Evolutionary conservation across 2,888 invertebrate species (phyloP).

Genomic region (Zygaena filipendulae): DNA sequence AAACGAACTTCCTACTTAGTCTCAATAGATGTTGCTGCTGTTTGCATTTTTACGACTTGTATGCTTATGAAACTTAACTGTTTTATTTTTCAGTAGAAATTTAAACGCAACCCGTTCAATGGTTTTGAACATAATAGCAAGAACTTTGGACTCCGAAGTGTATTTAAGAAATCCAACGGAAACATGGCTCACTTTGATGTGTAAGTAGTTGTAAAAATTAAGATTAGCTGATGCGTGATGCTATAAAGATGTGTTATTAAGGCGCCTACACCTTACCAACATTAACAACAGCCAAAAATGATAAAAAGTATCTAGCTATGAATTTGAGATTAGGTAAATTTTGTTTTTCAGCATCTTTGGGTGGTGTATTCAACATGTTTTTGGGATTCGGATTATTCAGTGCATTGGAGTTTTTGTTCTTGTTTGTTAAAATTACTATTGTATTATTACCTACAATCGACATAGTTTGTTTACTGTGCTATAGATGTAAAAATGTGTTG

Average conservation of each 20-base stretch:
- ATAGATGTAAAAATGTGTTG: too few species aligned
- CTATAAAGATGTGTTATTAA: too few species aligned
- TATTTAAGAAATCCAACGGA: conserved; percentile 41
- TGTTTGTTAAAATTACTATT: too few species aligned
- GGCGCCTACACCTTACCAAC: too few species aligned
- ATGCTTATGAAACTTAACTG: too few species aligned
- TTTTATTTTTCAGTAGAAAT: conserved; percentile 26
- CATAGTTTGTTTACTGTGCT: too few species aligned
- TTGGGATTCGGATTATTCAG: conserved; percentile 53
- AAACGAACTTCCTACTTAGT: too few species aligned
- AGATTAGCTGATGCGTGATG: not conserved
- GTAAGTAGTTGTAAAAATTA: conserved; percentile 26
- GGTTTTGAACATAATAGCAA: conserved; percentile 31
- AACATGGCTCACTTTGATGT: conserved; percentile 50
- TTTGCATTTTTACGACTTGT: too few species aligned
- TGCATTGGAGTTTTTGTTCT: conserved; percentile 40
- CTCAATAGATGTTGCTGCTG: too few species aligned
- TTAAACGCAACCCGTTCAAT: conserved; percentile 28
- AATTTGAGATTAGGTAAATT: not conserved
- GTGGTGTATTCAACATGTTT: conserved; percentile 60
- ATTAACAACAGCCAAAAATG: too few species aligned
- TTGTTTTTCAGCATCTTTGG: conserved; percentile 44
- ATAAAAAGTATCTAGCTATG: not conserved
- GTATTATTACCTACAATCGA: too few species aligned
- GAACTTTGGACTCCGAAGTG: conserved; percentile 29